Evolutionary conservation across 2,888 invertebrate species (phyloP).

Genomic region (Laothoe populi): DNA sequence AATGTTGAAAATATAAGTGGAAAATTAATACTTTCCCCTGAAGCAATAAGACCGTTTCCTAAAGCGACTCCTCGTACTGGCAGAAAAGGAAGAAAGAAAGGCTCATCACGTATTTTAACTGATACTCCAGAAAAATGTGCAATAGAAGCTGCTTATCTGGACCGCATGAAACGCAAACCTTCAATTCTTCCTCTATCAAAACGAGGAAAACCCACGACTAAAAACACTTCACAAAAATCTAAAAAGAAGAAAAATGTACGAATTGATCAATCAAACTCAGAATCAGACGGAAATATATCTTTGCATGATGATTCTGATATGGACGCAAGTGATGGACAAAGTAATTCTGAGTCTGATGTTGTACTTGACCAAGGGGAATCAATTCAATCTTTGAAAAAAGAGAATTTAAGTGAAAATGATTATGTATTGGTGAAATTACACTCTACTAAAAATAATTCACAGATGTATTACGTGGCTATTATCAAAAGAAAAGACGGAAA

Average conservation of each 20-base stretch:
- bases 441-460: no score
- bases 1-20: no score
- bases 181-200: slow-evolving; percentile 28
- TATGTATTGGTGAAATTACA: no score
- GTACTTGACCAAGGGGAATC: no score
- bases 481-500: no score
- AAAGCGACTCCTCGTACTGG: slow-evolving; percentile 31
- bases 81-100: slow-evolving; percentile 32
- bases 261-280: slow-evolving; percentile 30
- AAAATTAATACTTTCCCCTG: slow-evolving; percentile 9
- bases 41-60: slow-evolving; percentile 28
- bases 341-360: no score
- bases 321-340: slow-evolving; percentile 20
- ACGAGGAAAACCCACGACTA: neutral
- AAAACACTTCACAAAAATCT: slow-evolving; percentile 15
- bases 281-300: slow-evolving; percentile 31
- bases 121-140: slow-evolving; percentile 30
- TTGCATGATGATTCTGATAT: slow-evolving; percentile 31
- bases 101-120: slow-evolving; percentile 26
- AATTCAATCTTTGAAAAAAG: no score
- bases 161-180: slow-evolving; percentile 31
- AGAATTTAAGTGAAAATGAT: no score
- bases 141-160: slow-evolving; percentile 31
- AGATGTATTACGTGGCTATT: no score
- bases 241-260: slow-evolving; percentile 25